Evolutionary conservation across 1,140 invertebrate species (phyloP).

Genomic region (Archegozetes longisetosus): DNA sequence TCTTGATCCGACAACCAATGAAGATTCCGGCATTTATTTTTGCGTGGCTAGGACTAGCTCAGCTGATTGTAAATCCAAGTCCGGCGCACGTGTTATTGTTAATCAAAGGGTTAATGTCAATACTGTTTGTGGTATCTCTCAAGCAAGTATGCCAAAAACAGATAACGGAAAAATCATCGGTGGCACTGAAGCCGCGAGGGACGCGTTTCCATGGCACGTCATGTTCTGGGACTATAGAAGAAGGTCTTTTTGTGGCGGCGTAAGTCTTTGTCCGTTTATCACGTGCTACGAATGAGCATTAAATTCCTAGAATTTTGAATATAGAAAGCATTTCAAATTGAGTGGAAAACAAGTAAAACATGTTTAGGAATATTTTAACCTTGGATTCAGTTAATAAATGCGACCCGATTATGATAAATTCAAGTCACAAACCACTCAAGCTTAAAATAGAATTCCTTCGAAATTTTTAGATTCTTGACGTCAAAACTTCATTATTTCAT

Average conservation of each 20-base stretch:
- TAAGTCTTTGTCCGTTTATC: too few species aligned
- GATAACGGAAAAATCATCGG: slow-evolving; percentile 23
- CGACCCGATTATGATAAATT: too few species aligned
- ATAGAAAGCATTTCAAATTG: too few species aligned
- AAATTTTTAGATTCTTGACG: too few species aligned
- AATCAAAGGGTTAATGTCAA: slow-evolving; percentile 12
- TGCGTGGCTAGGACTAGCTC: slow-evolving; percentile 17
- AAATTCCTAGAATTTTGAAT: too few species aligned
- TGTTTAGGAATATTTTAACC: too few species aligned
- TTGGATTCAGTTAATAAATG: too few species aligned
- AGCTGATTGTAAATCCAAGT: not conserved
- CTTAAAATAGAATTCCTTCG: too few species aligned
- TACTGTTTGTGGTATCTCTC: slow-evolving; percentile 19
- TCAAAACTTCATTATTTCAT: too few species aligned
- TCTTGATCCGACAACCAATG: slow-evolving; percentile 8
- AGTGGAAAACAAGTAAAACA: too few species aligned
- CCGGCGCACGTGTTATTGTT: slow-evolving; percentile 8
- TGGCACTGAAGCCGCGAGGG: slow-evolving; percentile 19
- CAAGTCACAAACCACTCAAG: too few species aligned
- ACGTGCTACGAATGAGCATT: too few species aligned
- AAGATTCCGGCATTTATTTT: slow-evolving; percentile 21
- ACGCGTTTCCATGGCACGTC: slow-evolving; percentile 24
- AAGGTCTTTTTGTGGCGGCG: slow-evolving; percentile 23
- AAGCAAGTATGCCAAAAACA: slow-evolving; percentile 12
- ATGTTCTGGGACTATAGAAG: slow-evolving; percentile 23